Percentiles rank a stretch among this genome's conserved stretches.
Conservation (phyloP, 2,797 vertebrate species). For the Epinephelus malabaricus region DNA sequence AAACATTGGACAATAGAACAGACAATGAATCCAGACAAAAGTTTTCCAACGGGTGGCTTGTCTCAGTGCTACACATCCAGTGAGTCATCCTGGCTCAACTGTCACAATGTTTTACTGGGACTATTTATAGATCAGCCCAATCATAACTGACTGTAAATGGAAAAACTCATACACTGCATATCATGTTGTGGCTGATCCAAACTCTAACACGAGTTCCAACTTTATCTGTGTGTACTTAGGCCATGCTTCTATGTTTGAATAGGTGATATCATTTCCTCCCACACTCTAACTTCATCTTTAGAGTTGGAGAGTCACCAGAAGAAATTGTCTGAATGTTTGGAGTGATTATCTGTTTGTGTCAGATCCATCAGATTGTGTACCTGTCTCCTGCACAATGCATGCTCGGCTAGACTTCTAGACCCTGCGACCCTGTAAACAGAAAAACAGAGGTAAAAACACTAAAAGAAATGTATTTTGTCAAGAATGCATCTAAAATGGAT, state of each 20-base stretch:
- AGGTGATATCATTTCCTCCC: not conserved
- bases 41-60: too few species aligned
- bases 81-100: too few species aligned
- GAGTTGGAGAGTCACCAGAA: slow-evolving; percentile 9
- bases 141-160: not conserved
- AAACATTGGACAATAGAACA: too few species aligned
- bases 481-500: slow-evolving; percentile 24
- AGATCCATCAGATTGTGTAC: slow-evolving; percentile 7
- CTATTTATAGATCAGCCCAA: not conserved
- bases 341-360: slow-evolving; percentile 10
- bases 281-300: not conserved
- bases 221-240: slow-evolving; percentile 9
- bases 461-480: slow-evolving; percentile 11
- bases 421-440: slow-evolving; percentile 8
- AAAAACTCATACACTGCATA: not conserved
- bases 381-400: slow-evolving; percentile 7
- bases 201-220: not conserved
- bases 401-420: not conserved
- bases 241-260: slow-evolving; percentile 1
- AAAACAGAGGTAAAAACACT: not conserved
- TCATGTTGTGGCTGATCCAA: not conserved
- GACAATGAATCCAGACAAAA: too few species aligned
- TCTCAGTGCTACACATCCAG: too few species aligned
- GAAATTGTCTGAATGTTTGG: slow-evolving; percentile 11
- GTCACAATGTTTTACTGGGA: not conserved